Evolutionary conservation across 2,888 invertebrate genomes (phyloP), one percentile per base, ranked within the genome.

Genomic region (Adelognathus sp.): DNA sequence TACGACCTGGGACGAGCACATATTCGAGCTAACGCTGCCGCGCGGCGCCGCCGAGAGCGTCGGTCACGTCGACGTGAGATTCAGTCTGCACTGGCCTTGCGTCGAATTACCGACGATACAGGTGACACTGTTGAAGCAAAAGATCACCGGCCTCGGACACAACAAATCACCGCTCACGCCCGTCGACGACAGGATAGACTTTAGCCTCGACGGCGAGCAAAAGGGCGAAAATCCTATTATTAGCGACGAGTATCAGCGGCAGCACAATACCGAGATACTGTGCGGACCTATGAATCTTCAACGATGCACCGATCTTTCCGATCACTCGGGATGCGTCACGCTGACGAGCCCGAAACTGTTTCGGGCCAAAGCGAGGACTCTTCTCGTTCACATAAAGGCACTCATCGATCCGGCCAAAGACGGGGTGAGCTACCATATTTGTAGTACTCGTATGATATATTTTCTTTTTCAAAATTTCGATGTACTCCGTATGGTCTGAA

Each of bases 1-100:
- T 63, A 94, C 96, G 21, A 97, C 98, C 0, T 98, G 97, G 97
- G 97, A 98, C 88, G 98, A 98, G 88, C 98, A 98, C 86, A 94
- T 98, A 27, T 95, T 98, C 86, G 98, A 98, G 90, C 92, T 98
- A 5, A 97, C 97, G 0, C 90, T 98, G 67, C 97, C 97, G 0
- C 95, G 95, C 82, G 95, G 95, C 60, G 94, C 95, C 1, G 84
- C 88, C 5, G 89, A 89, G 67, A 94, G 94, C 36, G 92, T 98
- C 70, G 97, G 97, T n/a, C 98, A 98, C 87, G 95, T 98, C 24
- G 98, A 98, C 90, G 95, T 98, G 54, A 95, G 96, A 82, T 98
- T 98, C 88, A 95, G 95, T 0, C 92, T 98, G 33, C 97, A 97
- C 88, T 94, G 95, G 3, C 94, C 95, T 3, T 96, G 96, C 86